A percentile compares a stretch with the other conserved stretches of the same genome.
phyloP scores from a whole-genome alignment of 2,888 invertebrate genomes.

The Quadroppia sp. region DNA sequence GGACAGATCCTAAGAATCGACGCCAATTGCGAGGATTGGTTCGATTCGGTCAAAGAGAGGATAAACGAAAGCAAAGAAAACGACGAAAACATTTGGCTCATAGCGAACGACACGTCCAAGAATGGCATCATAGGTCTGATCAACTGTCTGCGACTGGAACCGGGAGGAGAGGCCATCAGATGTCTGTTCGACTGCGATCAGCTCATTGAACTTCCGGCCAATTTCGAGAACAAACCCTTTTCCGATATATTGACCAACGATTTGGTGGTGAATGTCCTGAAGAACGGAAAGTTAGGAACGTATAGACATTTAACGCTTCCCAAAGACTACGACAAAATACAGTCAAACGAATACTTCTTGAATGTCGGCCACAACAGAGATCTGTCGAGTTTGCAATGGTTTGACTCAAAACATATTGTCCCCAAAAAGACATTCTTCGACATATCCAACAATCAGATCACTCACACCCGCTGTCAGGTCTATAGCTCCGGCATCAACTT shows the following conservation, averaged over 20 bases:
- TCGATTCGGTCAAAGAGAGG: background rate
- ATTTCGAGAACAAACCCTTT: constrained; percentile 50
- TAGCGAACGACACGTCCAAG: constrained; percentile 64
- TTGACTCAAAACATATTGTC: constrained; percentile 60
- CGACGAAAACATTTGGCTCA: constrained; percentile 58
- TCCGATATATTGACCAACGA: constrained; percentile 48
- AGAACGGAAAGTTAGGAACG: constrained; percentile 49
- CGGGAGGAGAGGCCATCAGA: constrained; percentile 72
- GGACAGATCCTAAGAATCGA: background rate
- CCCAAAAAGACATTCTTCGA: constrained; percentile 55
- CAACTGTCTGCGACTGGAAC: constrained; percentile 81
- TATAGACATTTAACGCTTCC: constrained; percentile 33
- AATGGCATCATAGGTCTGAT: constrained; percentile 81
- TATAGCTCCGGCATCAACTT: constrained; percentile 57
- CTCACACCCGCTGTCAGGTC: constrained; percentile 47
- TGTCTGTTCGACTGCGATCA: constrained; percentile 51
- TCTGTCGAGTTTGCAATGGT: constrained; percentile 85
- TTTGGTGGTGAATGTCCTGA: constrained; percentile 25
- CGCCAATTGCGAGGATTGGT: background rate
- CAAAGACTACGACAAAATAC: background rate
- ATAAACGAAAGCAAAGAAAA: constrained; percentile 64
- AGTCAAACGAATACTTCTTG: constrained; percentile 74
- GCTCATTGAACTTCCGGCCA: constrained; percentile 57
- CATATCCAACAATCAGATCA: constrained; percentile 49
- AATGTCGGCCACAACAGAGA: constrained; percentile 92